Conservation (phyloP, 2,888 invertebrate genomes). For the Drosophila limbata region DNA sequence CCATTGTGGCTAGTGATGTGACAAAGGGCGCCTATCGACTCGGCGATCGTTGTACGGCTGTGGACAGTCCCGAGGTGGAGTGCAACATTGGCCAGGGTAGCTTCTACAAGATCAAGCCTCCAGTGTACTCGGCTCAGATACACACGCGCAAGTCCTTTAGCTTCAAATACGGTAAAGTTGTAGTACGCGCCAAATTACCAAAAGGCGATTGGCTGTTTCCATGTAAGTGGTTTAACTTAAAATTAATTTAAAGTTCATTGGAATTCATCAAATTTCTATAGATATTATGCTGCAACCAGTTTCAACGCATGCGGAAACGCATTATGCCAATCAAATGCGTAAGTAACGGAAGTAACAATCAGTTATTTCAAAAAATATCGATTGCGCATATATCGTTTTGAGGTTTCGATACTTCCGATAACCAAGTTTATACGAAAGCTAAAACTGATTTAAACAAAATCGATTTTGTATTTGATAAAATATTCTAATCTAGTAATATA, state of each 20-base stretch:
- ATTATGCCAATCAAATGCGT: conserved; percentile 87
- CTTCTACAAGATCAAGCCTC: conserved; percentile 88
- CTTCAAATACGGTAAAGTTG: conserved; percentile 90
- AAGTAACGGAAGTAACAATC: conserved; percentile 28
- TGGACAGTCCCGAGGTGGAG: conserved; percentile 85
- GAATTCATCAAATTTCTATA: conserved; percentile 75
- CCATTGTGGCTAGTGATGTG: conserved; percentile 79
- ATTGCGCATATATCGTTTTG: background rate
- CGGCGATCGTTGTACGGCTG: conserved; percentile 86
- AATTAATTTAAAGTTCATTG: background rate
- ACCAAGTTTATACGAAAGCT: background rate
- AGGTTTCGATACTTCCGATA: background rate
- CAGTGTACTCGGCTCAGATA: conserved; percentile 88
- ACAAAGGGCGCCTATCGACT: conserved; percentile 67
- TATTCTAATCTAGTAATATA: background rate
- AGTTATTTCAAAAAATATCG: background rate
- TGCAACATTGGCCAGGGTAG: conserved; percentile 70
- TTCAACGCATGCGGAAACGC: conserved; percentile 87
- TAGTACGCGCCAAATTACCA: conserved; percentile 90
- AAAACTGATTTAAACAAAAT: background rate
- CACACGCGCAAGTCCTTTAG: conserved; percentile 88
- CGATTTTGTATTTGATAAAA: background rate
- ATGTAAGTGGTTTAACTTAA: conserved; percentile 85
- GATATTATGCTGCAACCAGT: conserved; percentile 89
- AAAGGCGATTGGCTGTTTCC: conserved; percentile 93